Evolutionary conservation across 2,113 vertebrate genomes (phyloP).

Genomic region (Calidris pugnax): DNA sequence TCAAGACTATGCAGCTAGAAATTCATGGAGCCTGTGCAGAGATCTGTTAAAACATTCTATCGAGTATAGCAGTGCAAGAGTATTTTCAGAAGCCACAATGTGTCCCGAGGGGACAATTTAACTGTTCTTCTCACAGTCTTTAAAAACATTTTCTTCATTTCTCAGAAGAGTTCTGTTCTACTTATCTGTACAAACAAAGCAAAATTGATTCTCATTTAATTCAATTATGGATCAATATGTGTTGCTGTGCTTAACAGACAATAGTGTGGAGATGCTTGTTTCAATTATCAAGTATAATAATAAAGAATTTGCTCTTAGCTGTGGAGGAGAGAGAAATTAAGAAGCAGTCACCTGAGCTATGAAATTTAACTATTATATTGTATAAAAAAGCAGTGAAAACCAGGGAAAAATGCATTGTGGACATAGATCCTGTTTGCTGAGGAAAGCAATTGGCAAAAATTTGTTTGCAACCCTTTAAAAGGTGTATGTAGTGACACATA

Average conservation of each 20-base stretch:
- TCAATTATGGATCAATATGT: conserved; percentile 13
- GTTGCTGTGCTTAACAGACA: neutral
- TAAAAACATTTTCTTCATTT: neutral
- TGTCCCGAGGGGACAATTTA: neutral
- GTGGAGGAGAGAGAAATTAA: neutral
- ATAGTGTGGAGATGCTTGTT: neutral
- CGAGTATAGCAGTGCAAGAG: neutral
- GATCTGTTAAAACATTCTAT: neutral
- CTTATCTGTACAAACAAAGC: neutral
- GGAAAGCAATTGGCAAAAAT: neutral
- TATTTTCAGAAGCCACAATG: neutral
- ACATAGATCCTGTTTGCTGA: neutral
- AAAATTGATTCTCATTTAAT: neutral
- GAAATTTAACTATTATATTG: neutral
- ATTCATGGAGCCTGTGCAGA: neutral
- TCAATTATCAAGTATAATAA: neutral
- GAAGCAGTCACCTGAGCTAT: conserved; percentile 1
- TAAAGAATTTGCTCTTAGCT: neutral
- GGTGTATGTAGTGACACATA: neutral
- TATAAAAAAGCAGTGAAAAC: neutral
- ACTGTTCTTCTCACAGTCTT: neutral
- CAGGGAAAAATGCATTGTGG: neutral
- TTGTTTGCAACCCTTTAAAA: neutral
- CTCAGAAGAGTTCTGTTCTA: neutral
- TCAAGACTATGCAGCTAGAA: neutral